Evolutionary conservation across 2,113 vertebrate genomes (phyloP).

Genomic region (Glaucidium brasilianum): DNA sequence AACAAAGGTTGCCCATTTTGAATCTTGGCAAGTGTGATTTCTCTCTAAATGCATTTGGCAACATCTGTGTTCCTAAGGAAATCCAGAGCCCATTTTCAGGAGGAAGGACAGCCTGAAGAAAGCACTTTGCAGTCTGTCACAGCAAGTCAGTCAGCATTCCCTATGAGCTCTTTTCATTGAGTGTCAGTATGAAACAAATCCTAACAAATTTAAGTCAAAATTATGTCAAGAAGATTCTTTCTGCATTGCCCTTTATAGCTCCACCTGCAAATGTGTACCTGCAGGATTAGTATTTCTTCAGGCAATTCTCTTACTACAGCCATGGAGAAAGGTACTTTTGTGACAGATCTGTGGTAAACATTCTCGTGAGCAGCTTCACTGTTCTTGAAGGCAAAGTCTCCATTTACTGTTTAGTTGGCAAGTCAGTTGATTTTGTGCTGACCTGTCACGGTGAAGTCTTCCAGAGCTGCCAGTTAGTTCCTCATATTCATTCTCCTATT

Average conservation of each 20-base stretch:
- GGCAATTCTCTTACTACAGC: neutral
- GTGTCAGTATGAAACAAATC: neutral
- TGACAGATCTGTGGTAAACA: neutral
- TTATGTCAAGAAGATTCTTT: neutral
- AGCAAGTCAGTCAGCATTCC: neutral
- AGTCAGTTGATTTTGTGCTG: rapidly evolving
- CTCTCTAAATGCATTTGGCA: neutral
- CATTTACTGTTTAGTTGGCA: neutral
- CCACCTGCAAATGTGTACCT: neutral
- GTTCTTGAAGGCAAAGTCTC: neutral
- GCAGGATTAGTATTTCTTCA: neutral
- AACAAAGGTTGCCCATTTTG: neutral
- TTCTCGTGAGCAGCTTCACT: neutral
- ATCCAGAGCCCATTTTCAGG: neutral
- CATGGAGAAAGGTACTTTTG: neutral
- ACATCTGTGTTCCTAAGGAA: neutral
- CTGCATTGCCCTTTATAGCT: neutral
- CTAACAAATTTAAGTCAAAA: neutral
- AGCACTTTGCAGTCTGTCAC: neutral
- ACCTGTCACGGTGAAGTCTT: rapidly evolving
- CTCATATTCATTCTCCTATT: neutral
- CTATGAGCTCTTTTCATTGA: neutral
- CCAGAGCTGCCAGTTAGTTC: neutral
- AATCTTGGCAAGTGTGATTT: neutral
- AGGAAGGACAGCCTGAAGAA: neutral